A percentile compares a stretch with the other conserved stretches of the same genome.
phyloP scores from a whole-genome alignment of 2,113 vertebrate genomes.

The Dendropsophus ebraccatus region DNA sequence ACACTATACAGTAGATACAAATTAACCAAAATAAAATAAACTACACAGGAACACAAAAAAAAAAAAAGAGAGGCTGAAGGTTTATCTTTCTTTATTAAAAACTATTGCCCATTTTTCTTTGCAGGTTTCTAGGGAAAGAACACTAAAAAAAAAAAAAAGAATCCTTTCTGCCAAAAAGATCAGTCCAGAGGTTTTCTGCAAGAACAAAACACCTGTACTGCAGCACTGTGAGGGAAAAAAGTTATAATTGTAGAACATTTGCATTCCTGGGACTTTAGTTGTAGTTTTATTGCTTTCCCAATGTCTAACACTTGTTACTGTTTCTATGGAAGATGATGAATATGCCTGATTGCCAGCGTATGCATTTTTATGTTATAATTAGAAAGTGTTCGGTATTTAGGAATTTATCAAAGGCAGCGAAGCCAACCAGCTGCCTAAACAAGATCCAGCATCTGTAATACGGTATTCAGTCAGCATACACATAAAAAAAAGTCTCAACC shows the following conservation, averaged over 20 bases:
- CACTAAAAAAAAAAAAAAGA: constrained; percentile 36
- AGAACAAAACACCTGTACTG: constrained; percentile 38
- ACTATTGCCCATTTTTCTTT: constrained; percentile 13
- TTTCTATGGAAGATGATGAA: constrained; percentile 53
- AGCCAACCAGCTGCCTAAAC: constrained; percentile 66
- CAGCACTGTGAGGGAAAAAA: constrained; percentile 20
- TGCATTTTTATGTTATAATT: constrained; percentile 58
- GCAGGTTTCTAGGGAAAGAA: constrained; percentile 36
- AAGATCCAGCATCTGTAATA: constrained; percentile 64
- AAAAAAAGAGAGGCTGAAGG: neutral
- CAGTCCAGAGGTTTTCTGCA: constrained; percentile 33
- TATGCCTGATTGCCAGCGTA: constrained; percentile 60
- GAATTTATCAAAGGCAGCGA: constrained; percentile 62
- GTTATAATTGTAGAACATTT: constrained; percentile 36
- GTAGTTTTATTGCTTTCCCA: constrained; percentile 36
- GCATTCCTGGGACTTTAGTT: constrained; percentile 47
- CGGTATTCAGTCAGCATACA: constrained; percentile 65
- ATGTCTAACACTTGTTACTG: constrained; percentile 59
- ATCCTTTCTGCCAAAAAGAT: constrained; percentile 38
- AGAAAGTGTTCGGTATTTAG: constrained; percentile 61
- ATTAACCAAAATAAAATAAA: neutral
- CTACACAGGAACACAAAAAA: neutral
- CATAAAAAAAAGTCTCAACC: constrained; percentile 70
- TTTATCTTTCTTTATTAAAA: neutral
- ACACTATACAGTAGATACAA: too few species aligned